phyloP scores from a whole-genome alignment of 92 coral and sea anemone species.

The Phenganax marumi region DNA sequence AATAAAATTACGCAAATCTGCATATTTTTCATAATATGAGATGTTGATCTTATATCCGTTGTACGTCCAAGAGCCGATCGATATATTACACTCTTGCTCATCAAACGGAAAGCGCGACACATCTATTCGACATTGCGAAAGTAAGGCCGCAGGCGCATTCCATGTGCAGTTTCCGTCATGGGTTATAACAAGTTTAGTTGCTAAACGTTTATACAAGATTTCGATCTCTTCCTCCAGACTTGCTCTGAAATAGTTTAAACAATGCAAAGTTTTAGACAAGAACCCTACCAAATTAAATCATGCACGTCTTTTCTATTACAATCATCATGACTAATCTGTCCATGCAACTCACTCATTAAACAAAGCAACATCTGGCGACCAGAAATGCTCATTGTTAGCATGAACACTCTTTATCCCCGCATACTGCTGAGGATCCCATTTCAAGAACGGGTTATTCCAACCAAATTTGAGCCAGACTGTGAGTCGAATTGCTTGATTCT shows the following conservation, averaged over 20 bases:
- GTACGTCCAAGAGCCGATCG: constrained; percentile 79
- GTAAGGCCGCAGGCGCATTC: constrained; percentile 78
- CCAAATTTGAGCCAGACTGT: constrained; percentile 46
- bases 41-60: constrained; percentile 58
- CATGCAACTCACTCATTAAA: constrained; percentile 70
- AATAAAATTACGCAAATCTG: constrained; percentile 31
- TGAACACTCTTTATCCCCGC: constrained; percentile 60
- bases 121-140: constrained; percentile 72
- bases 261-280: not conserved
- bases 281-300: not conserved
- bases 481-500: constrained; percentile 27
- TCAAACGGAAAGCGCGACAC: constrained; percentile 70
- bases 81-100: constrained; percentile 62
- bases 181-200: constrained; percentile 69
- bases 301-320: not conserved
- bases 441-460: constrained; percentile 75
- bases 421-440: constrained; percentile 73
- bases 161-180: constrained; percentile 73
- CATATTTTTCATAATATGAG: constrained; percentile 15
- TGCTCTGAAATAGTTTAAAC: constrained; percentile 12
- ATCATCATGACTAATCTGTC: not conserved
- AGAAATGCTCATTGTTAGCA: constrained; percentile 62
- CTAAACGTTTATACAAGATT: constrained; percentile 50
- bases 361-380: constrained; percentile 81
- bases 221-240: constrained; percentile 42